phyloP scores from a whole-genome alignment of 2,797 vertebrate genomes.

The Esox masquinongy region DNA sequence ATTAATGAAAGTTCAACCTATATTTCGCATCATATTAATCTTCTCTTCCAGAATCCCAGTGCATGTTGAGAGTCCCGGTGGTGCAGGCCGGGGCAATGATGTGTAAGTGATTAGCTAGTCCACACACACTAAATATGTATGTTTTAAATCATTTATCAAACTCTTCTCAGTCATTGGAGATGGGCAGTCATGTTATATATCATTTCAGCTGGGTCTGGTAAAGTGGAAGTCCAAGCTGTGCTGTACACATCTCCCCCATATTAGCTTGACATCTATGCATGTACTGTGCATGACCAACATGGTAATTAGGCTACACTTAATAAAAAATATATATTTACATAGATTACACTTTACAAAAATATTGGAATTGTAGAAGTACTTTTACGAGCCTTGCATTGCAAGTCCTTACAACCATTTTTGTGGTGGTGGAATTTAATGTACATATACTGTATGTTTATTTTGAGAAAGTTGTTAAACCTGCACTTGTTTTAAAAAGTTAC shows the following conservation, averaged over 20 bases:
- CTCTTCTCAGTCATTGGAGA: slow-evolving; percentile 27
- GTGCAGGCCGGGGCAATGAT: slow-evolving; percentile 13
- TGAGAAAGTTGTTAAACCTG: too few relatives aligned
- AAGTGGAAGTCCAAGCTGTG: neutral
- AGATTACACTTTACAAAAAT: too few relatives aligned
- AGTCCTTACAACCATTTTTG: too few relatives aligned
- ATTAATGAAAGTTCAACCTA: slow-evolving; percentile 55
- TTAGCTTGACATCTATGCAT: neutral
- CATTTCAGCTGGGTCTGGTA: slow-evolving; percentile 1
- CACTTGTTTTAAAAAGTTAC: too few relatives aligned
- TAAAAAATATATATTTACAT: too few relatives aligned
- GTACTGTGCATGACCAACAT: slow-evolving; percentile 5
- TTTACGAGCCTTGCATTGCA: too few relatives aligned
- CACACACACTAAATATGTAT: slow-evolving; percentile 21
- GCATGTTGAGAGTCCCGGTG: slow-evolving; percentile 27
- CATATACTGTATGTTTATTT: too few relatives aligned
- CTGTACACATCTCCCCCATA: neutral
- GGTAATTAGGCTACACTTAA: neutral
- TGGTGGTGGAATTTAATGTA: too few relatives aligned
- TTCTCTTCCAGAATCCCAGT: slow-evolving; percentile 35
- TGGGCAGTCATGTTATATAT: slow-evolving; percentile 12
- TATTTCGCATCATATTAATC: slow-evolving; percentile 38
- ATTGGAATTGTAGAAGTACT: too few relatives aligned
- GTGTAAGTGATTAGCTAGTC: slow-evolving; percentile 30
- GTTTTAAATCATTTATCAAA: slow-evolving; percentile 28